Evolutionary conservation across 30 jellyfish, hydroid and myxozoan species (phyloP).

Genomic region (Phacellophora camtschatica): DNA sequence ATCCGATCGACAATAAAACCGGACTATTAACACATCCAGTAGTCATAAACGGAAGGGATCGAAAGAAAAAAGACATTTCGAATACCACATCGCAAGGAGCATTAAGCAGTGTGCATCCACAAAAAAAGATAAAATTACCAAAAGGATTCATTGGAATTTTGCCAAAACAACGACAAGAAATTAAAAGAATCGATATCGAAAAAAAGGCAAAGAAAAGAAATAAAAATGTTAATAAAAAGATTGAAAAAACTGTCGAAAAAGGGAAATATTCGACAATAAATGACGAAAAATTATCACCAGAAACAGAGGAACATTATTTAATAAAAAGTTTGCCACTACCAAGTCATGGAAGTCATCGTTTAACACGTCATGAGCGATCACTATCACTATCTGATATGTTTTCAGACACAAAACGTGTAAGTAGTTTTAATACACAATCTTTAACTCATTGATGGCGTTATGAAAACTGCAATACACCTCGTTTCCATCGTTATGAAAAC

Average conservation of each 20-base stretch:
- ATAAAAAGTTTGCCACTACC: conserved; percentile 57
- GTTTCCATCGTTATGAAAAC: too few species aligned
- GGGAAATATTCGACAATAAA: neutral
- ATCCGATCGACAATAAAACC: neutral
- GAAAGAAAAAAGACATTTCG: neutral
- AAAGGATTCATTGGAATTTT: conserved; percentile 51
- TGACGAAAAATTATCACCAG: neutral
- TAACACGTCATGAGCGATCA: conserved; percentile 6
- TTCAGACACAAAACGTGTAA: conserved; percentile 34
- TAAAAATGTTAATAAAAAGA: neutral
- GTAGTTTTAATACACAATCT: too few species aligned
- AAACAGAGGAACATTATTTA: conserved; percentile 42
- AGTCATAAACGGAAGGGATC: neutral
- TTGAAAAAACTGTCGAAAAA: neutral
- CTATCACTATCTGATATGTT: neutral
- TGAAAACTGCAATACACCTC: too few species aligned
- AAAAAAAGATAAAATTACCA: conserved; percentile 44
- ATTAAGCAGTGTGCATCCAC: conserved; percentile 30
- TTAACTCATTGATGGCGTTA: too few species aligned
- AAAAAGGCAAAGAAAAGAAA: neutral
- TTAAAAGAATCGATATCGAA: neutral
- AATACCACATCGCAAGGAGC: neutral
- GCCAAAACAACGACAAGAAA: conserved; percentile 23
- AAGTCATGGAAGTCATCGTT: conserved; percentile 43
- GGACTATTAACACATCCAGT: neutral